Evolutionary conservation across 1,140 invertebrate species (phyloP), one percentile per base, ranked within the genome.

Genomic region (Drosophila rufa): DNA sequence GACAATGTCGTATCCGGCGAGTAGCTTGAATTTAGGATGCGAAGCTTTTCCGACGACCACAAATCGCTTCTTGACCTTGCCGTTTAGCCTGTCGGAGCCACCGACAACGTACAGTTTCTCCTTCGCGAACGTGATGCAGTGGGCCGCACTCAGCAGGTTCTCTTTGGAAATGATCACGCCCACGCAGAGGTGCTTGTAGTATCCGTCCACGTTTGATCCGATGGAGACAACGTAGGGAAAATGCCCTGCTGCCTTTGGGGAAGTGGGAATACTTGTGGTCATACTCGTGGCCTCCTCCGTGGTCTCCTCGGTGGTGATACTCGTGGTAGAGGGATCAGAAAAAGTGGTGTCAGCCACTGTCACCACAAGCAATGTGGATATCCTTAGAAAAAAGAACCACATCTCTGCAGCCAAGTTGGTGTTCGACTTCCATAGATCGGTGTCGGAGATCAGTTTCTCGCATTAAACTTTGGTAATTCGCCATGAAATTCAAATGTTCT

Each of bases 181-280:
- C 1, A 87, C 85, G 17, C 85, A 89, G 30, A 90, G 69, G 42
- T 89, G 85, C 22, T 65, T 60, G 43, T 67, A 85, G 25, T 42
- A 53, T 8, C 55, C 59, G 4, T 30, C 33, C 0, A n/a, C 19
- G 38, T 19, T 30, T 5, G 30, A 33, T n/a, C 87, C 77, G n/a
- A 87, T 42, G n/a, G 84, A 87, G 8, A 89, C 84, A 4, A 90
- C 27, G 47, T 84, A 87, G 4, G 85, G 64, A 48, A 33, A 67
- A 14, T 58, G n/a, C 11, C 33, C 9, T 36, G 9, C 11, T 11
- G 33, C 2, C 30, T 9, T 59, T 22, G 15, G n/a, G 14, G 27
- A 25, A 8, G 30, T 40, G 33, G 7, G 33, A 36, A 36, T 3
- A 11, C 33, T 9, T 12, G 22, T 58, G 25, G 22, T 19, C 11